Evolutionary conservation across 2,113 vertebrate genomes (phyloP).

Genomic region (Triplophysa siluroides): DNA sequence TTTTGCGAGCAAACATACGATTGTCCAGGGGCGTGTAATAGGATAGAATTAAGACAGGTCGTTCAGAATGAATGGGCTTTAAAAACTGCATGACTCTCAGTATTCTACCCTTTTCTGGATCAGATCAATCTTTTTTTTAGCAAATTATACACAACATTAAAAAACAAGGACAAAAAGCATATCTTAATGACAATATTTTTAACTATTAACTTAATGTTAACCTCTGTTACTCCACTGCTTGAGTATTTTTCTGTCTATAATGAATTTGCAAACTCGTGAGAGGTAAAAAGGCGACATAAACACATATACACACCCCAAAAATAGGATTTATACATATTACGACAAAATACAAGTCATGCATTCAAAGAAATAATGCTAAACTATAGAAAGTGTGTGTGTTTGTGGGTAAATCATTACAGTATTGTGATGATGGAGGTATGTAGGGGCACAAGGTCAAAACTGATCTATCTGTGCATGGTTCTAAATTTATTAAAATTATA

Average conservation of each 20-base stretch:
- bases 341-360: no score
- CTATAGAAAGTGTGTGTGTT: not conserved
- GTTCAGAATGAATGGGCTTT: conserved; percentile 30
- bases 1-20: conserved; percentile 5
- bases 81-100: conserved; percentile 5
- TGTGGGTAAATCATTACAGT: conserved; percentile 47
- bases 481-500: no score
- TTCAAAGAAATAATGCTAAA: no score
- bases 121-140: not conserved
- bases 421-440: conserved; percentile 35
- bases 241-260: no score
- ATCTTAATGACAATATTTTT: not conserved
- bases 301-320: no score
- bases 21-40: conserved; percentile 14
- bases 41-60: conserved; percentile 25
- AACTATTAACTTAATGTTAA: not conserved
- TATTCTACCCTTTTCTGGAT: not conserved
- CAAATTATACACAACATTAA: not conserved
- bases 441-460: conserved; percentile 22
- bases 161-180: not conserved
- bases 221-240: no score
- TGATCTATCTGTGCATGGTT: not conserved
- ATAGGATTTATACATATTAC: no score
- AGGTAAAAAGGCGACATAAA: no score
- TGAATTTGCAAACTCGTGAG: no score